A percentile compares a stretch with the other conserved stretches of the same genome.
phyloP scores from a whole-genome alignment of 2,888 invertebrate species.

The Pollenia amentaria region DNA sequence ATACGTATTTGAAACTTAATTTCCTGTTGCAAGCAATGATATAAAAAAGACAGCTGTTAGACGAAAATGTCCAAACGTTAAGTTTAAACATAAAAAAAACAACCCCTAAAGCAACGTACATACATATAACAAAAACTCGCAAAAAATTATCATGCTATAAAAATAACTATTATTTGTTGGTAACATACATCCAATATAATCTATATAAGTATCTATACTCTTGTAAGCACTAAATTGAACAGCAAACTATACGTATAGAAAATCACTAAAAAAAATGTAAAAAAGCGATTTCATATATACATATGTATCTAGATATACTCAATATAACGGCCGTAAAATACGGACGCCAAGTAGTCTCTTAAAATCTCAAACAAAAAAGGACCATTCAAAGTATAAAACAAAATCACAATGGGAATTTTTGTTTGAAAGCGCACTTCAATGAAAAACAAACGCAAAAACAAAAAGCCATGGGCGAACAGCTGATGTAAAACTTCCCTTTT shows the following conservation, averaged over 20 bases:
- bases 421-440: slow-evolving; percentile 47
- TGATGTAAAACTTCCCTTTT: slow-evolving; percentile 62
- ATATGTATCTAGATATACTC: neutral
- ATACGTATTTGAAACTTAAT: too few species aligned
- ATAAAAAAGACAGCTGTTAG: too few species aligned
- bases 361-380: slow-evolving; percentile 57
- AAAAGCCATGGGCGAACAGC: slow-evolving; percentile 56
- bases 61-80: too few species aligned
- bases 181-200: too few species aligned
- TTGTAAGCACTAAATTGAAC: slow-evolving; percentile 2
- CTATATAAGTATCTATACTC: too few species aligned
- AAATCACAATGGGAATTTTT: slow-evolving; percentile 46
- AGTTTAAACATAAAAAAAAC: too few species aligned
- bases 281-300: slow-evolving; percentile 16
- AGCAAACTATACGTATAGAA: slow-evolving; percentile 5
- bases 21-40: too few species aligned
- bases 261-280: slow-evolving; percentile 31
- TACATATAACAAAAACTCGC: too few species aligned
- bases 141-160: too few species aligned
- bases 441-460: neutral
- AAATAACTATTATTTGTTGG: too few species aligned
- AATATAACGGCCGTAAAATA: slow-evolving; percentile 21
- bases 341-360: slow-evolving; percentile 70
- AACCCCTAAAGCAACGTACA: too few species aligned
- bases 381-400: slow-evolving; percentile 27